A percentile compares a stretch with the other conserved stretches of the same genome.
Conservation (phyloP, 2,113 vertebrate genomes). For the Triplophysa siluroides region DNA sequence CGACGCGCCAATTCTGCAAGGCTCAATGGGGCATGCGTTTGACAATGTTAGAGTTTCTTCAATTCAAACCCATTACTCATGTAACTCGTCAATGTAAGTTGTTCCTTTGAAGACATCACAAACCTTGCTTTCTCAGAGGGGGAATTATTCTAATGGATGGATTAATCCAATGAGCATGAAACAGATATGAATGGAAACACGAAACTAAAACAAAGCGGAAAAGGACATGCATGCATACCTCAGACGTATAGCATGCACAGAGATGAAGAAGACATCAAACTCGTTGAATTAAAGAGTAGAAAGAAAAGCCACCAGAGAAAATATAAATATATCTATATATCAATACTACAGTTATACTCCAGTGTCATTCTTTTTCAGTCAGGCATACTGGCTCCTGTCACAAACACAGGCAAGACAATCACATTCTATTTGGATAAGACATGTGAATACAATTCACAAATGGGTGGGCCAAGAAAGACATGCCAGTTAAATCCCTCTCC, state of each 20-base stretch:
- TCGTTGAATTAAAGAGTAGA: neutral
- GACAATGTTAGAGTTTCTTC: neutral
- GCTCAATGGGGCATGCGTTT: constrained; percentile 40
- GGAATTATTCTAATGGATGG: constrained; percentile 3
- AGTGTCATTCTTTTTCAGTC: constrained; percentile 19
- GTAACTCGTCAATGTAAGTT: neutral
- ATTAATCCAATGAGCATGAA: neutral
- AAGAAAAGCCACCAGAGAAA: neutral
- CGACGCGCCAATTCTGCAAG: constrained; percentile 33
- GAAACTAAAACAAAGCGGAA: constrained; percentile 11
- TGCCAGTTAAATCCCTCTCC: constrained; percentile 26
- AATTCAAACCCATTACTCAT: neutral
- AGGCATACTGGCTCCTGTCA: constrained; percentile 21
- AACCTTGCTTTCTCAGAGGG: neutral
- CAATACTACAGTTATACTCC: constrained; percentile 24
- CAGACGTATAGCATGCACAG: constrained; percentile 35
- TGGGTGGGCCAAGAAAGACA: constrained; percentile 29
- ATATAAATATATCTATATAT: neutral
- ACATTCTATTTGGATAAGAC: constrained; percentile 32
- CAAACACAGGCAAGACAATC: constrained; percentile 4
- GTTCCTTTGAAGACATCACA: neutral
- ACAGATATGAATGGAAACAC: constrained; percentile 12
- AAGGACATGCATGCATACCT: constrained; percentile 44
- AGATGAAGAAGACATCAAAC: constrained; percentile 12
- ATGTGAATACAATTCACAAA: constrained; percentile 27